These are phyloP conservation scores for Agraylea sexmaculata DNA, from an alignment of 1,140 invertebrate genomes.

Conservation along the genomic window DNA sequence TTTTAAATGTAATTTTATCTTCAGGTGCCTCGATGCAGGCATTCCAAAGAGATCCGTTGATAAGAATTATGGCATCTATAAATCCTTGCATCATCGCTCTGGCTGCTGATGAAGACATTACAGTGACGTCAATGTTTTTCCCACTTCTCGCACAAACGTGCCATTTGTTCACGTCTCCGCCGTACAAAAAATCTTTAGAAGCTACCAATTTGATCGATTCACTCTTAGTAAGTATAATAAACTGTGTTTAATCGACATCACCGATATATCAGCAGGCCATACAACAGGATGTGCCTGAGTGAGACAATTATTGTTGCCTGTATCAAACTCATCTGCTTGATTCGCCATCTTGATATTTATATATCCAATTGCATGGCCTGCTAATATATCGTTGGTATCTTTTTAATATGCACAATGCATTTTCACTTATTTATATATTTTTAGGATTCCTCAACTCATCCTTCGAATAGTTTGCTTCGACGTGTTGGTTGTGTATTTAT, in stretches of 20 bases:
- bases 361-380: background rate
- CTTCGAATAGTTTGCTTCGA: constrained; percentile 10
- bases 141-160: constrained; percentile 18
- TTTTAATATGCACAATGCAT: no score
- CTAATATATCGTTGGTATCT: constrained; percentile 1
- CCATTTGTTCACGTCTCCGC: constrained; percentile 14
- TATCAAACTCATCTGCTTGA: no score
- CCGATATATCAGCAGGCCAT: background rate
- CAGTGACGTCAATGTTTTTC: constrained; percentile 13
- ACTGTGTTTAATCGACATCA: background rate
- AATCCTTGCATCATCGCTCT: constrained; percentile 8
- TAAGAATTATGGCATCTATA: constrained; percentile 6
- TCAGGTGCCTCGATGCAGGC: constrained; percentile 11
- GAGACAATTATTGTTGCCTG: no score
- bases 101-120: constrained; percentile 13
- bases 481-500: constrained; percentile 12
- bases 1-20: no score
- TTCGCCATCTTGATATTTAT: no score
- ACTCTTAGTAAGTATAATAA: constrained; percentile 12
- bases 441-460: constrained; percentile 13
- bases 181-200: constrained; percentile 4
- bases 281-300: background rate
- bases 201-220: constrained; percentile 11
- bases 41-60: constrained; percentile 7
- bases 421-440: no score